Percentiles rank a stretch among this genome's conserved stretches.
phyloP scores from a whole-genome alignment of 1,140 invertebrate species.

The Rhopalosiphum padi region DNA sequence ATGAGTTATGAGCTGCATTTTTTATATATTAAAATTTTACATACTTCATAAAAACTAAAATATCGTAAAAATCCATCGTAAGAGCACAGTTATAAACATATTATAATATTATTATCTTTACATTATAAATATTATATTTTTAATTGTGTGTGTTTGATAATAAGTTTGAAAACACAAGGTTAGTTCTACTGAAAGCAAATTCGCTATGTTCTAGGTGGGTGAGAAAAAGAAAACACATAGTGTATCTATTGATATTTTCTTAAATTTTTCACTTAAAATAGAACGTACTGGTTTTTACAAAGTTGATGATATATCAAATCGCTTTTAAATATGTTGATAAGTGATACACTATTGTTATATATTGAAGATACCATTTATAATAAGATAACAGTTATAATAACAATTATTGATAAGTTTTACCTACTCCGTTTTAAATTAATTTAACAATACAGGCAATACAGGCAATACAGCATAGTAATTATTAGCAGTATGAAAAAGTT shows the following conservation, averaged over 20 bases:
- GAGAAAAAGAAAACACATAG: neutral
- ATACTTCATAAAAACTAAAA: no score
- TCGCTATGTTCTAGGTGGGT: neutral
- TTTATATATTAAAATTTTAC: no score
- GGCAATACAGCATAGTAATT: neutral
- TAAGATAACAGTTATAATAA: neutral
- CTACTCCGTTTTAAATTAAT: neutral
- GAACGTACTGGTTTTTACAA: conserved; percentile 3
- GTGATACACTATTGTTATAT: neutral
- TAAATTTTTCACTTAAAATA: neutral
- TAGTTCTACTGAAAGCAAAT: neutral
- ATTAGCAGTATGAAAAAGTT: neutral
- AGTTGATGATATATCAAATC: neutral
- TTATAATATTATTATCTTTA: neutral
- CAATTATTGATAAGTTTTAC: neutral
- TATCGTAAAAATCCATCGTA: neutral
- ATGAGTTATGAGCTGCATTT: no score
- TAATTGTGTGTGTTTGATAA: neutral
- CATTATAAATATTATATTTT: neutral
- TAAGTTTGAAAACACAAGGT: neutral
- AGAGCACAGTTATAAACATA: neutral
- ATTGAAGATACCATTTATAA: neutral
- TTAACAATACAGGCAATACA: neutral
- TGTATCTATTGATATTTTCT: neutral
- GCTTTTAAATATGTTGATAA: neutral